Conservation (phyloP, 2,888 invertebrate species). For the Sarcophaga carnaria region DNA sequence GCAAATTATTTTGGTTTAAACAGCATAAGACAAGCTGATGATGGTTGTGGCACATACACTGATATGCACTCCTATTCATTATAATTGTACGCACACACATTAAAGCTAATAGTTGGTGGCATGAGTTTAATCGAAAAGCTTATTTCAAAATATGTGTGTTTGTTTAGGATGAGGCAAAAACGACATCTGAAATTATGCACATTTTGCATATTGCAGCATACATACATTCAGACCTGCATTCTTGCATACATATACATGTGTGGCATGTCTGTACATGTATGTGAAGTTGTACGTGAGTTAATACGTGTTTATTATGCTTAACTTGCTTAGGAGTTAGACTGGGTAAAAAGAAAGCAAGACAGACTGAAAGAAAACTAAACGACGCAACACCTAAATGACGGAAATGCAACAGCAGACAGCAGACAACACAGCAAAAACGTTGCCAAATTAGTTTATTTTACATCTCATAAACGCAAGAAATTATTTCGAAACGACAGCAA, state of each 20-base stretch:
- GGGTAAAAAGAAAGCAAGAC: neutral
- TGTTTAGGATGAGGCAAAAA: neutral
- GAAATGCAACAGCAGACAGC: slow-evolving; percentile 58
- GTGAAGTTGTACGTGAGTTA: slow-evolving; percentile 8
- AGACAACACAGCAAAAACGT: slow-evolving; percentile 63
- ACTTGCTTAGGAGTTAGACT: slow-evolving; percentile 41
- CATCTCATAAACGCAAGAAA: slow-evolving; percentile 59
- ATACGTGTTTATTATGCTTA: slow-evolving; percentile 40
- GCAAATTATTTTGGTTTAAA: slow-evolving; percentile 28
- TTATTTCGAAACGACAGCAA: slow-evolving; percentile 59
- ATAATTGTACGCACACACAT: neutral
- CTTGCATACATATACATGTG: slow-evolving; percentile 6
- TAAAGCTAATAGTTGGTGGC: slow-evolving; percentile 10
- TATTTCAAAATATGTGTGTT: slow-evolving; percentile 1
- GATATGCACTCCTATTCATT: neutral
- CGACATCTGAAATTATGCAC: slow-evolving; percentile 28
- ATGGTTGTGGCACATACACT: slow-evolving; percentile 18
- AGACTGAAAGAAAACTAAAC: neutral
- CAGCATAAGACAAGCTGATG: neutral
- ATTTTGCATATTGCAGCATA: slow-evolving; percentile 10
- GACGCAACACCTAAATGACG: slow-evolving; percentile 39
- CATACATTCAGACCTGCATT: neutral
- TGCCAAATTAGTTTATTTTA: slow-evolving; percentile 68
- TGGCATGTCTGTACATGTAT: neutral
- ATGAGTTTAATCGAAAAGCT: slow-evolving; percentile 31